phyloP scores from a whole-genome alignment of 1,140 invertebrate genomes.

The Medauroidea extradentata region DNA sequence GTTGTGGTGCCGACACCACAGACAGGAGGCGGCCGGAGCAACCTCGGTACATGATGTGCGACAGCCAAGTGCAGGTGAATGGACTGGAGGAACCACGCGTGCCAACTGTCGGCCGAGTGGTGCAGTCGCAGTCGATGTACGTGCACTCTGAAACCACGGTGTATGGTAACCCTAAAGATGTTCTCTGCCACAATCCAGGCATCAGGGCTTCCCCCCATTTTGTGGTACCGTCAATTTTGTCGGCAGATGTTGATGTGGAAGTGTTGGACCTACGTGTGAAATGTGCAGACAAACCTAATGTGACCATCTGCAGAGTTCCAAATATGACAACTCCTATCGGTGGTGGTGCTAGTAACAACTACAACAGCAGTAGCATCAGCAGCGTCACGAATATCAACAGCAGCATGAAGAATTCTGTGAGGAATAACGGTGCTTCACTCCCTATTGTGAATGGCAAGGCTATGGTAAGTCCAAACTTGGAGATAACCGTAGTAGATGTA shows the following conservation, averaged over 20 bases:
- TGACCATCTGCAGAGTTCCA: slow-evolving; percentile 2
- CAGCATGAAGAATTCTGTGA: slow-evolving; percentile 40
- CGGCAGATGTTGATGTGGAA: slow-evolving; percentile 5
- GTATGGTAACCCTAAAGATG: slow-evolving; percentile 18
- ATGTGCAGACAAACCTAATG: slow-evolving; percentile 8
- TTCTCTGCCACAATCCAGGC: not conserved
- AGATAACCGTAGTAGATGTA: slow-evolving; percentile 53
- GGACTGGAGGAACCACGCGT: no score
- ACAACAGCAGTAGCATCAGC: not conserved
- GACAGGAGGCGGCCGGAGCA: slow-evolving; percentile 6
- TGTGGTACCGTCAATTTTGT: not conserved
- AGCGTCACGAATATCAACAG: slow-evolving; percentile 28
- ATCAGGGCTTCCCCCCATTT: not conserved
- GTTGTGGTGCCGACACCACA: not conserved
- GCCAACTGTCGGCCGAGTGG: not conserved
- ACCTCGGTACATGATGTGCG: slow-evolving; percentile 25
- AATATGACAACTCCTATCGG: slow-evolving; percentile 32
- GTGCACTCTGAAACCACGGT: slow-evolving; percentile 53
- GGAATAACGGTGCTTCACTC: slow-evolving; percentile 36
- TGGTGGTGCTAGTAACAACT: slow-evolving; percentile 34
- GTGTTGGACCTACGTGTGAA: slow-evolving; percentile 9
- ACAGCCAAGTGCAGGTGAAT: no score
- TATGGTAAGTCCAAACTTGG: slow-evolving; percentile 51
- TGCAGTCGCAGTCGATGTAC: slow-evolving; percentile 59
- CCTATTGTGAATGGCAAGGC: slow-evolving; percentile 29